Evolutionary conservation across 2,113 vertebrate genomes (phyloP).

Genomic region (Hystrix brachyura): DNA sequence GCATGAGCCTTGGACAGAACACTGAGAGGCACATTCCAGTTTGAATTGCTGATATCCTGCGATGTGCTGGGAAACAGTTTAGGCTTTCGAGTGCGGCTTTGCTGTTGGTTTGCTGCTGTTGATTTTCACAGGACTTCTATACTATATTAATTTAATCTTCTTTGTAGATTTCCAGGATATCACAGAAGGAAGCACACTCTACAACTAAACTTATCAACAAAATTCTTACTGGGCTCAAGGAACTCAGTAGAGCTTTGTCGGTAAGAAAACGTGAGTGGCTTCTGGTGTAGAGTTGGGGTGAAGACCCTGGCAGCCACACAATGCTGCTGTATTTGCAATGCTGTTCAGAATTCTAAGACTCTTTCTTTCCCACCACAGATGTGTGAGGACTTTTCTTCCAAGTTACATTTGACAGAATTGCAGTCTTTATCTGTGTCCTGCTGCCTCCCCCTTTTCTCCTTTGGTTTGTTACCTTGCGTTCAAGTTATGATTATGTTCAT

Average conservation of each 20-base stretch:
- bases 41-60: not conserved
- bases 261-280: not conserved
- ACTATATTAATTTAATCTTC: not conserved
- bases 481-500: not conserved
- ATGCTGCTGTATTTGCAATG: not conserved
- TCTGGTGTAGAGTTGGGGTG: not conserved
- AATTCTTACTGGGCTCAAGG: not conserved
- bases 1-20: too few species aligned
- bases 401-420: not conserved
- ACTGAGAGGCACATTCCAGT: not conserved
- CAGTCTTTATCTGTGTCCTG: not conserved
- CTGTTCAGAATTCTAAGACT: not conserved
- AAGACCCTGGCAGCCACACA: accelerated
- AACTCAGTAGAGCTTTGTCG: not conserved
- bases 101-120: not conserved
- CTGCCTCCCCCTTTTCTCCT: too few species aligned
- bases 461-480: constrained; percentile 47
- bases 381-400: not conserved
- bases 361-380: not conserved
- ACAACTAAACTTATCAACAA: not conserved
- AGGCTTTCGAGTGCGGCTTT: not conserved
- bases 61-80: not conserved
- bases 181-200: not conserved
- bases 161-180: not conserved
- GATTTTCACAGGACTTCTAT: not conserved